These are phyloP conservation scores for Paelopatides confundens DNA, from an alignment of 53 echinoderm and acorn worm genomes.

Conservation along the genomic window DNA sequence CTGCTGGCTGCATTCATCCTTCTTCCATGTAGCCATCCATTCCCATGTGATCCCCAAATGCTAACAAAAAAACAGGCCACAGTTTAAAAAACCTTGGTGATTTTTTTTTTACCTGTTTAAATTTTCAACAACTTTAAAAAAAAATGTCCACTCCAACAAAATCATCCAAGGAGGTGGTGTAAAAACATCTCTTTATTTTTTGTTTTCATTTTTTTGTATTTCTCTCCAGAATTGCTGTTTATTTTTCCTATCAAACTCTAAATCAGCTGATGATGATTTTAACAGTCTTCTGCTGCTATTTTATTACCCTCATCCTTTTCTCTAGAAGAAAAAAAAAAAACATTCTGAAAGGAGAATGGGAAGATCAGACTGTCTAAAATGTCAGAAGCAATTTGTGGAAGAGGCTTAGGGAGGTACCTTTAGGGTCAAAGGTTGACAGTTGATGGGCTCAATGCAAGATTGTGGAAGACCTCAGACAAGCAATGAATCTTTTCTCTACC, in stretches of 20 bases:
- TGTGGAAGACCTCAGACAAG: not conserved
- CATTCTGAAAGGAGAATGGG: not conserved
- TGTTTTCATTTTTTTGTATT: not conserved
- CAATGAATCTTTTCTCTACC: slow-evolving; percentile 22
- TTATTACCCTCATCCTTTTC: not conserved
- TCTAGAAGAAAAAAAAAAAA: too few species aligned
- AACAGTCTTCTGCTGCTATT: not conserved
- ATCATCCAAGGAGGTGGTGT: not conserved
- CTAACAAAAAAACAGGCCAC: too few species aligned
- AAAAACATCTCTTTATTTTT: not conserved
- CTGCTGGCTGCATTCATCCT: too few species aligned
- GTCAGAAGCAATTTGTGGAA: not conserved
- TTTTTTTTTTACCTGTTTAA: too few species aligned
- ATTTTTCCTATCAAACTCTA: slow-evolving; percentile 10
- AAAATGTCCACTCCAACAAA: too few species aligned
- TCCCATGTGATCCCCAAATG: too few species aligned
- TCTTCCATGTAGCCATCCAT: too few species aligned
- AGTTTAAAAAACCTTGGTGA: too few species aligned
- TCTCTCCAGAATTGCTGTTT: not conserved
- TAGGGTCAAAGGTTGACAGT: slow-evolving; percentile 11
- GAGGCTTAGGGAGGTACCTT: not conserved
- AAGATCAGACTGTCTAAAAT: not conserved
- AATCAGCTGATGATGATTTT: slow-evolving; percentile 2
- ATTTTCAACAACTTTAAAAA: too few species aligned
- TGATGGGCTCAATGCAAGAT: slow-evolving; percentile 1